phyloP scores from a whole-genome alignment of 2,797 vertebrate species.

The Phataginus tetradactyla region DNA sequence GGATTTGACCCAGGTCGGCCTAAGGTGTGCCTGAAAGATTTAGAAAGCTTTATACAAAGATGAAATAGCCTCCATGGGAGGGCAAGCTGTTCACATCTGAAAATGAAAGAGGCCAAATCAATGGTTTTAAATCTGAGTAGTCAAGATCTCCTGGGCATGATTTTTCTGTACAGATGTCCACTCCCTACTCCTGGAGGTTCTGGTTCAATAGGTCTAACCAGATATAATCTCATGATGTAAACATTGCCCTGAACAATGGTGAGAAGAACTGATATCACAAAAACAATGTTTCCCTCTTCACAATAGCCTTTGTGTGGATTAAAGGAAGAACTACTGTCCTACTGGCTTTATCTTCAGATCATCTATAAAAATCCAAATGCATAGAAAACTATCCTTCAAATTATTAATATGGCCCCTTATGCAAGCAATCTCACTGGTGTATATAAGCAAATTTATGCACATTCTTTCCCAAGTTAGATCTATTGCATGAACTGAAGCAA shows the following conservation, averaged over 20 bases:
- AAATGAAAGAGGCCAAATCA: slow-evolving; percentile 49
- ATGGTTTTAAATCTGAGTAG: slow-evolving; percentile 32
- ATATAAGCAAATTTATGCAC: not conserved
- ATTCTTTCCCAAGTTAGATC: not conserved
- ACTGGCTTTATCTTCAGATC: not conserved
- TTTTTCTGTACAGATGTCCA: not conserved
- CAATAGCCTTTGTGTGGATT: not conserved
- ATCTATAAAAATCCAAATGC: not conserved
- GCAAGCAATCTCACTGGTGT: not conserved
- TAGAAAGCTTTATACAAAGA: not conserved
- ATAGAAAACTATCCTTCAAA: not conserved
- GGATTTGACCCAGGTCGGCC: not conserved
- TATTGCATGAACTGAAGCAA: not conserved
- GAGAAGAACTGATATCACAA: not conserved
- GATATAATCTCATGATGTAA: not conserved
- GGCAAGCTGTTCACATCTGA: not conserved
- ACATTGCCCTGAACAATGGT: not conserved
- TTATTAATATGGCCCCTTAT: not conserved
- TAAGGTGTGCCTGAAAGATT: not conserved
- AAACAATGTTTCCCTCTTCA: not conserved
- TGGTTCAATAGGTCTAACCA: slow-evolving; percentile 15
- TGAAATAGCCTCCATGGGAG: not conserved
- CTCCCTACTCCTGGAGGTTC: not conserved
- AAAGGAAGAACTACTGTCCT: not conserved
- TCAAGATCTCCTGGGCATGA: not conserved